Base-by-base conservation (phyloP, 2,113 vertebrate species). In the Solea senegalensis region DNA sequence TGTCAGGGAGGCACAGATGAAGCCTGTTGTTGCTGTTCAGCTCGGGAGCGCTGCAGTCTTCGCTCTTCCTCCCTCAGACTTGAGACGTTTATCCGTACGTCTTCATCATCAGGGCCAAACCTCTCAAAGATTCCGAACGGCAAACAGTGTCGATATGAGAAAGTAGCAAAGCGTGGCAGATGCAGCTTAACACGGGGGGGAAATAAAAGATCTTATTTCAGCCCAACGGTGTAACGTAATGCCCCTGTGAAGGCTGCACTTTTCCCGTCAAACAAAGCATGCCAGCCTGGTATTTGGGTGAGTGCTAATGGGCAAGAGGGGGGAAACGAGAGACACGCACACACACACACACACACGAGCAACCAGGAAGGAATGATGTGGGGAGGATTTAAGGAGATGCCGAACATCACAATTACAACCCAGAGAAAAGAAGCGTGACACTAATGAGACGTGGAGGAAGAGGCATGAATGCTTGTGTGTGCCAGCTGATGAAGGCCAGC, bases 401-500 rank as follows among this genome's bases (percentile, higher is more conserved):
- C 73, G 84, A 76, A 66, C 77, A 82, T 85, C 85, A 86, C 84
- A 76, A 45, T 76, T 61, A 87, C 80, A 88, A 76, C 55, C 57
- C 66, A 28, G 75, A 60, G 80, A 83, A 70, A 53, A 69, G 53
- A 21, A 58, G 62, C 13, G 21, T 62, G 81, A 83, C 79, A 83
- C 81, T 73, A 82, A 86, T 75, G 83, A 87, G 81, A 81, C 59
- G 77, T 75, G 0, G 39, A 78, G 59, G 80, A 82, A 62, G 28
- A 79, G 66, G 41, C 39, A 51, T 15, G 73, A 67, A 81, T 58
- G 76, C 78, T 74, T 28, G 70, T 26, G 49, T 43, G 65, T 44
- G 26, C 59, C 39, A 57, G 65, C 3, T 58, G 57, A 78, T 27
- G 40, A 54, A 40, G 63, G 67, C 62, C 21, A 71, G 69, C 65